Evolutionary conservation across 2,113 vertebrate species (phyloP).

Genomic region (Smithornis capensis): DNA sequence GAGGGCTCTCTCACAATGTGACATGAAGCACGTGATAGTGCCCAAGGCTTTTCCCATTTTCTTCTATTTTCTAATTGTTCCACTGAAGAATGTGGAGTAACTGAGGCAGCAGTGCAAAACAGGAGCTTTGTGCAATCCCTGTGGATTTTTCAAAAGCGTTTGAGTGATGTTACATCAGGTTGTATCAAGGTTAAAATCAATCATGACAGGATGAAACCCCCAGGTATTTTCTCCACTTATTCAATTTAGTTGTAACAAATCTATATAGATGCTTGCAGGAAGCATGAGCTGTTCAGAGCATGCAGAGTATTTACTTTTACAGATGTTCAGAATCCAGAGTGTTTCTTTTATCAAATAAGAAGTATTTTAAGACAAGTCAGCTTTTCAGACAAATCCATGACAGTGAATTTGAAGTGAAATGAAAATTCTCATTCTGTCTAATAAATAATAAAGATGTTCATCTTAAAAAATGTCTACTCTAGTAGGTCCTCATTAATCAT

Average conservation of each 20-base stretch:
- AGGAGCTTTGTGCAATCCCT: not conserved
- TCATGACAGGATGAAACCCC: not conserved
- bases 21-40: not conserved
- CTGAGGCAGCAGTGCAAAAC: not conserved
- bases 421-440: conserved; percentile 9
- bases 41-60: not conserved
- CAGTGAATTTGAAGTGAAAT: conserved; percentile 7
- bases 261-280: not conserved
- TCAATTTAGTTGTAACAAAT: conserved; percentile 6
- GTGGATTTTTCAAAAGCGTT: not conserved
- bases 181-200: not conserved
- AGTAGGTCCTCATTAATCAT: conserved; percentile 47
- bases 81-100: not conserved
- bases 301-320: not conserved
- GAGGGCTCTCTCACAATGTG: not conserved
- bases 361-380: conserved; percentile 3
- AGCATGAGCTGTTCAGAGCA: not conserved
- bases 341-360: not conserved
- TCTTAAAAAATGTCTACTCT: conserved; percentile 28
- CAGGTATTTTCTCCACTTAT: not conserved
- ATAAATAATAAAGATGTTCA: conserved; percentile 52
- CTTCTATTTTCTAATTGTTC: not conserved
- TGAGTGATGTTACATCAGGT: not conserved
- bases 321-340: not conserved
- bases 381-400: not conserved